Percentiles rank a stretch among this genome's conserved stretches.
Conservation (phyloP, 2,113 vertebrate species). For the Oxyruncus cristatus region DNA sequence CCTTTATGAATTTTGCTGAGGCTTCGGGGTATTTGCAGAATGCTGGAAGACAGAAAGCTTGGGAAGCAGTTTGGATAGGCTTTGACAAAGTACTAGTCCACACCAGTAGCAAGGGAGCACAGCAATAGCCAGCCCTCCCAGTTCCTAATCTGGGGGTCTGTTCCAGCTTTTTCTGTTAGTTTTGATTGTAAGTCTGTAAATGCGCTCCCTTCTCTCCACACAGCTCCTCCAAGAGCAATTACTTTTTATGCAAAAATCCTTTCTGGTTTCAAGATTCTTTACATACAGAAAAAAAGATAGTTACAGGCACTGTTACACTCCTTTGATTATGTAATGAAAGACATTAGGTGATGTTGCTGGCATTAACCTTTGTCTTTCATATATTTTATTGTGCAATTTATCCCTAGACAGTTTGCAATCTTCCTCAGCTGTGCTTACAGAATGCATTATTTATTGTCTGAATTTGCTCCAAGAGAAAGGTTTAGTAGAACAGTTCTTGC, state of each 20-base stretch:
- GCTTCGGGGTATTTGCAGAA: not conserved
- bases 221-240: constrained; percentile 21
- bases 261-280: constrained; percentile 13
- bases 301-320: constrained; percentile 1
- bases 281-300: not conserved
- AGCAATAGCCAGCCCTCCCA: not conserved
- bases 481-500: constrained; percentile 12
- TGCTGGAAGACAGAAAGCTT: not conserved
- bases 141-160: not conserved
- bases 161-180: not conserved
- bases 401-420: constrained; percentile 33
- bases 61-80: not conserved
- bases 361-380: constrained; percentile 55
- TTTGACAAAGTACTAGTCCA: not conserved
- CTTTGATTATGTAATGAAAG: constrained; percentile 52
- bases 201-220: not conserved
- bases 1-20: not conserved
- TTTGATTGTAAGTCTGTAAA: not conserved
- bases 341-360: constrained; percentile 19
- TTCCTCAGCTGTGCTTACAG: constrained; percentile 25
- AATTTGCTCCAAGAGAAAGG: constrained; percentile 32
- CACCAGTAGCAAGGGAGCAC: not conserved
- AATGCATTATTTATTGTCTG: constrained; percentile 25
- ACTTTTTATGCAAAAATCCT: not conserved
- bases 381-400: constrained; percentile 38